phyloP scores from a whole-genome alignment of 92 coral and sea anemone species.

The Epizoanthus fatuus region DNA sequence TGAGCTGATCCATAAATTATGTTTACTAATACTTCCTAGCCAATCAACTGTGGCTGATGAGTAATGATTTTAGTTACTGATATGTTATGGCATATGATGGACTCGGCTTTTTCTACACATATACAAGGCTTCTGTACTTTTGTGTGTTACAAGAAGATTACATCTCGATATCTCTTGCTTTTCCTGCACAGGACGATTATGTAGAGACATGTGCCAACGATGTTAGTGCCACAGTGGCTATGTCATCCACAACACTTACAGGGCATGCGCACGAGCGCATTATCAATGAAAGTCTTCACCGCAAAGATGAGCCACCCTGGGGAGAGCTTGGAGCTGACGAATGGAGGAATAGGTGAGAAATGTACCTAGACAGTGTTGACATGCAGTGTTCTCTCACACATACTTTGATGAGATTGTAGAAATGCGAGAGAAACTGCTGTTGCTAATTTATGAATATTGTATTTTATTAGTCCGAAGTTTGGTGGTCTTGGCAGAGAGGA shows the following conservation, averaged over 20 bases:
- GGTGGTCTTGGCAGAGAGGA: conserved; percentile 97
- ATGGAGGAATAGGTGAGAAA: conserved; percentile 95
- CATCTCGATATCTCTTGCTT: not conserved
- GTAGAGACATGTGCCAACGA: conserved; percentile 82
- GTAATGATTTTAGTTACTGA: too few species aligned
- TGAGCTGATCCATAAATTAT: too few species aligned
- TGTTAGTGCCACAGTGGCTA: conserved; percentile 64
- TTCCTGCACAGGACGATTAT: conserved; percentile 71
- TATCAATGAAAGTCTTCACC: conserved; percentile 72
- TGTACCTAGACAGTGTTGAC: not conserved
- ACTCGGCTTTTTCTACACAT: too few species aligned
- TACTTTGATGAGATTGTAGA: not conserved
- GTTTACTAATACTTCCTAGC: too few species aligned
- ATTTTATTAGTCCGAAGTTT: conserved; percentile 86
- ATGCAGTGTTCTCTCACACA: not conserved
- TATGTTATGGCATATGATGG: too few species aligned
- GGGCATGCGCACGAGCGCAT: conserved; percentile 80
- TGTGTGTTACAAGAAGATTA: not conserved
- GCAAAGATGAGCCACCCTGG: conserved; percentile 92
- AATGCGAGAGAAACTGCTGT: too few species aligned
- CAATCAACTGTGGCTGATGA: too few species aligned
- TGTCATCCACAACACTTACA: conserved; percentile 79
- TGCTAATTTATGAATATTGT: not conserved
- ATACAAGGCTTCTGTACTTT: not conserved
- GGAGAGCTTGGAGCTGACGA: conserved; percentile 85